Evolutionary conservation across 2,797 vertebrate genomes (phyloP).

Genomic region (Siniperca undulata): DNA sequence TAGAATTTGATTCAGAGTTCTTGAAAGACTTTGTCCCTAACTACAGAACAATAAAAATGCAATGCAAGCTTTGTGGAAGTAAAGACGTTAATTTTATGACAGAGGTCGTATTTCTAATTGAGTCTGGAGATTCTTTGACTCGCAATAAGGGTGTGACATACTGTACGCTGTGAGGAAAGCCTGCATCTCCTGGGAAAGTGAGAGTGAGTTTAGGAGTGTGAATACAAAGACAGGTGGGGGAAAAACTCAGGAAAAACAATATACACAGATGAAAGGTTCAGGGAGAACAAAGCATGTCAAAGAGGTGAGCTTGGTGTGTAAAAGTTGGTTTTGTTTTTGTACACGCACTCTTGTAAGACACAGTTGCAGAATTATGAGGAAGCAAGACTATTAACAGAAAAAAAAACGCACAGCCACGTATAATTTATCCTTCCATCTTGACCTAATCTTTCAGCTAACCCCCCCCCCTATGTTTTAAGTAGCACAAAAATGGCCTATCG

Average conservation of each 20-base stretch:
- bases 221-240: background rate
- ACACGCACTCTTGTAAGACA: background rate
- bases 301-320: background rate
- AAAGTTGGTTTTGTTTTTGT: background rate
- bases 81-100: background rate
- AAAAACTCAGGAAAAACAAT: background rate
- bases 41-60: background rate
- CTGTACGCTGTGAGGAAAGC: constrained; percentile 7
- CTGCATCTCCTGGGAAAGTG: constrained; percentile 15
- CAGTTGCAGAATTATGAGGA: background rate
- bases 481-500: background rate
- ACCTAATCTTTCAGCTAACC: constrained; percentile 21
- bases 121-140: background rate
- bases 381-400: background rate
- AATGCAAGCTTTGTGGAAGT: constrained; percentile 7
- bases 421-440: background rate
- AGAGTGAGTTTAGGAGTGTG: background rate
- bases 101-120: background rate
- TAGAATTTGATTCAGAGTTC: constrained; percentile 12
- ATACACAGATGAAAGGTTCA: constrained; percentile 24
- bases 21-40: background rate
- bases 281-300: constrained; percentile 26
- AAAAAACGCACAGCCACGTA: background rate
- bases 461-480: background rate
- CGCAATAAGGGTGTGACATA: background rate